Base-by-base conservation (phyloP, 2,113 vertebrate species). In the Hyaena hyaena region DNA sequence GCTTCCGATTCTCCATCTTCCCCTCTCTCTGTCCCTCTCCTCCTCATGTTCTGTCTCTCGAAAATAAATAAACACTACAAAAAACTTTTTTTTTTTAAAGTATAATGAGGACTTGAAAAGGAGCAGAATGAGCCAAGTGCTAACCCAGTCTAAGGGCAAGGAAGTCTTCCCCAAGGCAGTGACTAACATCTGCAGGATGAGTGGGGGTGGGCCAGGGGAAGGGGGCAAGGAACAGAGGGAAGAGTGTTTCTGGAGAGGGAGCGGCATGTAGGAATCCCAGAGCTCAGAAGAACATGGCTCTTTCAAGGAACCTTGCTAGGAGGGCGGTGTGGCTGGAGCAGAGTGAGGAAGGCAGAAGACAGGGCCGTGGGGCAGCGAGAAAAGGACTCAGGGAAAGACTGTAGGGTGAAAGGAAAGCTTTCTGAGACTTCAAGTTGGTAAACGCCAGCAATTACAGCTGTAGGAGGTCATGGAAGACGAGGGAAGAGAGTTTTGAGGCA, bases 401-500 rank as follows among this genome's bases (percentile, higher is more conserved):
- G 48, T 35, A 68, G 35, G 82, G 28, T 33, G 48, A 77, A 77
- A 33, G 21, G 43, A 65, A 33, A 77, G 71, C 14, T 88, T 95
- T 80, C 69, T 39, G 58, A 71, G 43, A 65, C 55, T 92, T 93
- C n/a, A 68, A 48, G 39, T 19, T 68, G 65, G 48, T 63, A 92
- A 95, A 71, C 4, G 10, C 55, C 19, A 45, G 61, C 73, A 90
- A 31, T 79, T 71, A 74, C 65, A 88, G 69, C 71, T 58, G n/a
- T 68, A 74, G 83, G 68, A 63, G 39, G 39, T 50, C 15, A 9
- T 68, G 26, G 58, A 90, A 53, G 26, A 93, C 33, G 50, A 88
- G 53, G 84, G 45, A 96, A 92, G 77, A 92, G 66, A 58, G 43
- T 94, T 93, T 85, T 10, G 71, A 66, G 63, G 83, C 86, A 9